phyloP scores from a whole-genome alignment of 2,888 invertebrate species.

The Cerastoderma edule region DNA sequence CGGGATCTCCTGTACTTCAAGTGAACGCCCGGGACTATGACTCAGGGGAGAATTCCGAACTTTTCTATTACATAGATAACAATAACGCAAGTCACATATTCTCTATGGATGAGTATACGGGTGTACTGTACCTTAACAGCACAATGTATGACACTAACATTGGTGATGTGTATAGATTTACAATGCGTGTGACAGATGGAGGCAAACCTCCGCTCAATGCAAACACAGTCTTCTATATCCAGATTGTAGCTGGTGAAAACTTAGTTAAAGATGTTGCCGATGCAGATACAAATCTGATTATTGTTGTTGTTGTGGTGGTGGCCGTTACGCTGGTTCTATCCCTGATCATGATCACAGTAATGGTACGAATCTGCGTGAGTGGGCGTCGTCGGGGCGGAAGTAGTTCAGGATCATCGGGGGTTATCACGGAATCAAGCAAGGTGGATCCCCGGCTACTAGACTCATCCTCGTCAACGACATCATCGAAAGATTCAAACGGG shows the following conservation, averaged over 20 bases:
- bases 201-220: slow-evolving; percentile 66
- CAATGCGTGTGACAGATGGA: slow-evolving; percentile 70
- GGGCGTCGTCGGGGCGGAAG: slow-evolving; percentile 38
- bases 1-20: slow-evolving; percentile 58
- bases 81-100: slow-evolving; percentile 65
- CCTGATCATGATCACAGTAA: slow-evolving; percentile 57
- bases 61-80: slow-evolving; percentile 65
- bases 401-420: slow-evolving; percentile 34
- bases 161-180: slow-evolving; percentile 60
- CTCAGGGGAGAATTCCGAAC: slow-evolving; percentile 67
- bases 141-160: slow-evolving; percentile 51
- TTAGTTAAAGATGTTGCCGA: no score
- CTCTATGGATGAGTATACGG: slow-evolving; percentile 59
- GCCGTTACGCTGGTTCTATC: slow-evolving; percentile 60
- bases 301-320: slow-evolving; percentile 57
- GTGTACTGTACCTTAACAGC: slow-evolving; percentile 65
- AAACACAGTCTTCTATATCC: slow-evolving; percentile 54
- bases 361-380: slow-evolving; percentile 57
- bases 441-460: slow-evolving; percentile 41
- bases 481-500: slow-evolving; percentile 39
- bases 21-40: slow-evolving; percentile 70
- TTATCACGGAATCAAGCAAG: slow-evolving; percentile 43
- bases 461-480: slow-evolving; percentile 32
- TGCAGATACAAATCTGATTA: slow-evolving; percentile 47
- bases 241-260: slow-evolving; percentile 49